Conservation (phyloP, 1,140 invertebrate species). For the Leptoteleia sp. region DNA sequence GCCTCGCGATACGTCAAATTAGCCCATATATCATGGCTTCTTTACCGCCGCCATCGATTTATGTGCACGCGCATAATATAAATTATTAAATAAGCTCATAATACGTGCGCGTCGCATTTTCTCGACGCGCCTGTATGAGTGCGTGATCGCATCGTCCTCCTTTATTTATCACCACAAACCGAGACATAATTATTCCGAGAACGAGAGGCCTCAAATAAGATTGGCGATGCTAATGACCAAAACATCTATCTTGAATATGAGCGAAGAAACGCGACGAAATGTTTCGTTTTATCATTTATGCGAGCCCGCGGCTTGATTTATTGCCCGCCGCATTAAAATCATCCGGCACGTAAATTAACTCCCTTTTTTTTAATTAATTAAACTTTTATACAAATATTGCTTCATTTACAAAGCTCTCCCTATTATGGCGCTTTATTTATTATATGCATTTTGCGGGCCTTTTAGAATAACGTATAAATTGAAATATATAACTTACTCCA, state of each 20-base stretch:
- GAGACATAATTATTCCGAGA: conserved; percentile 66
- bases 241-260: conserved; percentile 60
- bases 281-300: conserved; percentile 58
- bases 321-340: conserved; percentile 33
- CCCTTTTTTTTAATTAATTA: conserved; percentile 34
- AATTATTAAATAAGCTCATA: conserved; percentile 80
- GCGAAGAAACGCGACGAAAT: conserved; percentile 55
- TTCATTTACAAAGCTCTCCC: conserved; percentile 1
- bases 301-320: conserved; percentile 43
- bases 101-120: conserved; percentile 57
- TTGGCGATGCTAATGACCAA: conserved; percentile 64
- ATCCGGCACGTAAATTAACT: conserved; percentile 35
- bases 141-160: conserved; percentile 50
- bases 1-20: conserved; percentile 81
- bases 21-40: conserved; percentile 80
- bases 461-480: not conserved
- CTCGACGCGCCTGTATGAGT: conserved; percentile 36
- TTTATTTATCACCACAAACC: conserved; percentile 66
- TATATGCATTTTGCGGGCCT: not conserved
- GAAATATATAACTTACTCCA: conserved; percentile 14
- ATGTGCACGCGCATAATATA: conserved; percentile 80
- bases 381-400: conserved; percentile 33
- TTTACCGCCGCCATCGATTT: conserved; percentile 77
- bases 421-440: conserved; percentile 35
- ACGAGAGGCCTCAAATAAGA: conserved; percentile 62